Base-by-base conservation (phyloP, 1,140 invertebrate genomes). In the Eulimnadia texana region DNA sequence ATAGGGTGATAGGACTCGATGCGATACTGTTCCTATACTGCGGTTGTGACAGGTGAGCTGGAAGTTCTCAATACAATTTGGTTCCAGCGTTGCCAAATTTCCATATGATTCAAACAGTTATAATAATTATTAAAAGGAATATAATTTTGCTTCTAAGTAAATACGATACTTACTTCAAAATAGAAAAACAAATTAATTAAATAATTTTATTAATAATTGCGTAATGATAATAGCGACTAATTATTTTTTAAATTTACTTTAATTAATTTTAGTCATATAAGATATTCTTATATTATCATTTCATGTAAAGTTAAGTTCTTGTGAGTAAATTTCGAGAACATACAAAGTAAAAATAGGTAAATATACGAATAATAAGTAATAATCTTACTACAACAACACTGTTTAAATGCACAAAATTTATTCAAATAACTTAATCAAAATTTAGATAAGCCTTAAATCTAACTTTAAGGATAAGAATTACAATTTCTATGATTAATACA, bases 21-120 rank as follows among this genome's bases (percentile, higher is more conserved):
- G n/a, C n/a, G n/a, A n/a, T n/a, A n/a, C n/a, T n/a, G n/a, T n/a
- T n/a, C n/a, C n/a, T n/a, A n/a, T n/a, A n/a, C n/a, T n/a, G n/a
- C n/a, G n/a, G n/a, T n/a, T n/a, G n/a, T 57, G 55, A 57, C 55
- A 57, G 55, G 24, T 56, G 54, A 27, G 54, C n/a, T 9, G 2
- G 54, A 20, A 28, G 55, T 23, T 19, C 1, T 29, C 13, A 2
- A 57, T 10, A 20, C 22, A 20, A 33, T 57, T 57, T 20, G 24
- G 11, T 19, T 13, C 16, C 3, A 27, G 33, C 55, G 27, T 57
- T 57, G 55, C 55, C 25, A 29, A 1, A 25, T 57, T 42, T 57
- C n/a, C 29, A 19, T 3, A 57, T 29, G n/a, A n/a, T n/a, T n/a
- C n/a, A n/a, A n/a, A n/a, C n/a, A n/a, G 11, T 24, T 13, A 2